Evolutionary conservation across 2,113 vertebrate genomes (phyloP), one percentile per base, ranked within the genome.

Genomic region (Tylochromis polylepis): DNA sequence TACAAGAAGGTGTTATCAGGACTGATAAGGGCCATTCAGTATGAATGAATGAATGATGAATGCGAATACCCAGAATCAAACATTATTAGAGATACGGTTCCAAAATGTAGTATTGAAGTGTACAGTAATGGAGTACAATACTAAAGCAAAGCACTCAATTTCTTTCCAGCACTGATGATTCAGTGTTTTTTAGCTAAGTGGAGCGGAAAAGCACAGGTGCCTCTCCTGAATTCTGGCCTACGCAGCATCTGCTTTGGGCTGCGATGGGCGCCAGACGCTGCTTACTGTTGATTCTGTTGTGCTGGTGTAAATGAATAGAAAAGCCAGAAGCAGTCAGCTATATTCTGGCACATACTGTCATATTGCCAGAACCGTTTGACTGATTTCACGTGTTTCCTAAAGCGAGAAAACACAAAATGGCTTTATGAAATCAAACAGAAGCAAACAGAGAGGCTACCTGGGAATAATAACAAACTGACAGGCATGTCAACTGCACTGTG

Each of bases 331-430:
- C 87, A 82, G 78, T 79, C 79, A 22, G 85, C 57, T 82, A 5
- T 49, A 59, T 36, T 81, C 22, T 58, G 53, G 65, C 85, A 53
- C 55, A 62, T 77, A 3, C 3, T 31, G 65, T 70, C 82, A 29
- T 36, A 83, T 83, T 31, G 82, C 75, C 58, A 49, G 56, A 83
- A 82, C 77, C 6, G 43, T 83, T 41, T 31, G 43, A 84, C 62
- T 72, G 90, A 91, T 92, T 91, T 92, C 84, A 84, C 72, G 38
- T 81, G 90, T 85, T 86, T 91, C 84, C 57, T 78, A 18, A 62
- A 77, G 70, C 60, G 38, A 59, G 79, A 24, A 79, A 85, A 65
- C 79, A 86, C 16, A 36, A 87, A 77, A 67, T 72, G 53, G 58
- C 82, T 85, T 88, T 20, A 65, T 91, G 15, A 88, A 87, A 88